Evolutionary conservation across 2,797 vertebrate species (phyloP).

Genomic region (Acanthiza pusilla): DNA sequence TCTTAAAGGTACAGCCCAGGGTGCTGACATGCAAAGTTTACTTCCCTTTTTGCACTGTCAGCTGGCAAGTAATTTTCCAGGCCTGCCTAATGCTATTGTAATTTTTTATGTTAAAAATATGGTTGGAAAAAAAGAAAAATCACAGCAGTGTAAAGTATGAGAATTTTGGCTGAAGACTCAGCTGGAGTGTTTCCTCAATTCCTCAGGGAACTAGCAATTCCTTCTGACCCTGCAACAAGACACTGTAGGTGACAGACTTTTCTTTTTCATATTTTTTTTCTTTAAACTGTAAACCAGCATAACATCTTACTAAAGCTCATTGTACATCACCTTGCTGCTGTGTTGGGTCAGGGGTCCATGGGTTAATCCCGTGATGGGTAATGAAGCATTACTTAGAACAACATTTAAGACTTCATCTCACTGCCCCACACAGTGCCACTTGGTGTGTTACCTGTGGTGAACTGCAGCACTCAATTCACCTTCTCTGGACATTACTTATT

Average conservation of each 20-base stretch:
- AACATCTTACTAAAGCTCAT: not conserved
- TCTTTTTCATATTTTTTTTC: not conserved
- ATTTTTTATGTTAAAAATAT: not conserved
- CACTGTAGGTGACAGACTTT: not conserved
- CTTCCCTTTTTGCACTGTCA: not conserved
- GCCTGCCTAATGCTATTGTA: not conserved
- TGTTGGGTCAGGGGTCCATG: not conserved
- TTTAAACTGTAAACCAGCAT: not conserved
- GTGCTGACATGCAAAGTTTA: not conserved
- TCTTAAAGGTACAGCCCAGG: not conserved
- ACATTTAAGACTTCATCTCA: not conserved
- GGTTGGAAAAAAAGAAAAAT: not conserved
- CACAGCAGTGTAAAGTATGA: not conserved
- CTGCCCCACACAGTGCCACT: not conserved
- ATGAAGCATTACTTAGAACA: not conserved
- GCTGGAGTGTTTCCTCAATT: not conserved
- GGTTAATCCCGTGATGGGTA: not conserved
- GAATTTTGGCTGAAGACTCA: not conserved
- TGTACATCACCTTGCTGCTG: not conserved
- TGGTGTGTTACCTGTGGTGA: not conserved
- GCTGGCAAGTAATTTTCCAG: not conserved
- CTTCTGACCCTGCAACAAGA: not conserved
- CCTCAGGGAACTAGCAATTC: not conserved
- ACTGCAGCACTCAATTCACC: not conserved
- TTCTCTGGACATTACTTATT: slow-evolving; percentile 14